Percentiles rank a stretch among this genome's conserved stretches.
Evolutionary conservation across 2,888 invertebrate species (phyloP).

Genomic region (Celastrina argiolus): DNA sequence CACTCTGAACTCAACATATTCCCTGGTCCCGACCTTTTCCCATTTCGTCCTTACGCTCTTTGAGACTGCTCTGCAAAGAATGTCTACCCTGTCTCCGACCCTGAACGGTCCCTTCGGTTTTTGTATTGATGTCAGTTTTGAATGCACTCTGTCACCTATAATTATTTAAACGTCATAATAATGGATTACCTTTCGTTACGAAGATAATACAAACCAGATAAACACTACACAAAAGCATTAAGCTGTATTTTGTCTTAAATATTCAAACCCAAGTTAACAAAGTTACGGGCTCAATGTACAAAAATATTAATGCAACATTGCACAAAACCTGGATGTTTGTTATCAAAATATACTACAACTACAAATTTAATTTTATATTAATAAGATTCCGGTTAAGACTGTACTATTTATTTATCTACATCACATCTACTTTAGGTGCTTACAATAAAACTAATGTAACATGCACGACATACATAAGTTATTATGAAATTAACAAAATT

Average conservation of each 20-base stretch:
- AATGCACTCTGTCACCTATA: constrained; percentile 47
- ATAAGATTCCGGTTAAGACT: not conserved
- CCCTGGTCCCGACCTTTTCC: constrained; percentile 53
- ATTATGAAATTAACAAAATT: constrained; percentile 3
- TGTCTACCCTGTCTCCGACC: constrained; percentile 58
- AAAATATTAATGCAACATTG: not conserved
- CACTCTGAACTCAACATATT: constrained; percentile 55
- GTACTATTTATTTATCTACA: not conserved
- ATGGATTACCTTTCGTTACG: not conserved
- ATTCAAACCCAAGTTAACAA: not conserved
- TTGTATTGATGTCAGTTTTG: constrained; percentile 55
- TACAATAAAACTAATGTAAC: constrained; percentile 3
- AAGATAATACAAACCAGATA: not conserved
- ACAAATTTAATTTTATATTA: not conserved
- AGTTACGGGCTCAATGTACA: not conserved
- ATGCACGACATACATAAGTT: not conserved
- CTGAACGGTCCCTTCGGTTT: constrained; percentile 52
- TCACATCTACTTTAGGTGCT: not conserved
- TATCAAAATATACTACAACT: not conserved
- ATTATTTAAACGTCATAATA: constrained; percentile 26
- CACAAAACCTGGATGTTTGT: not conserved
- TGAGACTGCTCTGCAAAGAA: constrained; percentile 47
- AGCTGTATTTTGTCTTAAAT: not conserved
- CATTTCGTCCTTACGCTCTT: constrained; percentile 45
- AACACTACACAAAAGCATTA: not conserved